phyloP scores from a whole-genome alignment of 2,113 vertebrate species.

The Seriola rivoliana region DNA sequence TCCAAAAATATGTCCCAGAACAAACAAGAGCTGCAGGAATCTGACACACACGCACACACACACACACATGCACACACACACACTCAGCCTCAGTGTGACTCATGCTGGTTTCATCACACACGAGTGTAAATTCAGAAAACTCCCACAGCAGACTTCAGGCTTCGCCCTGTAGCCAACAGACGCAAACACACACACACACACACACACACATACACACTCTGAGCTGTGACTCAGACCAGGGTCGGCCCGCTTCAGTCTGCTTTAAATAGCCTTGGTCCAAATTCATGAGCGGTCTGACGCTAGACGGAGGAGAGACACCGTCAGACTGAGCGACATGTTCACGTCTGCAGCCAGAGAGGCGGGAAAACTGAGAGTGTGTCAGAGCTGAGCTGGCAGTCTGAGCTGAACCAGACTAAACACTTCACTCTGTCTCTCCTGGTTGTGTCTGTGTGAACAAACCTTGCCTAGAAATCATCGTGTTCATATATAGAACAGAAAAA shows the following conservation, averaged over 20 bases:
- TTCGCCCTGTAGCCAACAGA: constrained; percentile 58
- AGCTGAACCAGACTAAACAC: too few species aligned
- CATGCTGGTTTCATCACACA: constrained; percentile 37
- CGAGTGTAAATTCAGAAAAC: constrained; percentile 31
- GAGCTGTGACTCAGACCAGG: constrained; percentile 57
- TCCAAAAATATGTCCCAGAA: constrained; percentile 46
- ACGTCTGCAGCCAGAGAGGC: constrained; percentile 2
- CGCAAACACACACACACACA: constrained; percentile 13
- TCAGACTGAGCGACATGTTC: constrained; percentile 12
- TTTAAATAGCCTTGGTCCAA: constrained; percentile 10
- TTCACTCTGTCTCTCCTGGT: too few species aligned
- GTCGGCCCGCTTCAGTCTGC: neutral
- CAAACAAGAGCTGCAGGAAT: constrained; percentile 47
- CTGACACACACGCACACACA: neutral
- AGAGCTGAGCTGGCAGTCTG: neutral
- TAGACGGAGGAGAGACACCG: constrained; percentile 19
- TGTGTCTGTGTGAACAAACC: too few species aligned
- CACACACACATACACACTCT: neutral
- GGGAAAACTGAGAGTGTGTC: neutral
- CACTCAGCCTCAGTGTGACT: constrained; percentile 39
- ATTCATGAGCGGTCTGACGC: constrained; percentile 37
- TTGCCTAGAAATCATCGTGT: too few species aligned
- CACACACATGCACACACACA: constrained; percentile 19
- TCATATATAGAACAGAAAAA: too few species aligned
- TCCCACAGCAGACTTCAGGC: constrained; percentile 52